Evolutionary conservation across 2,888 invertebrate species (phyloP), one percentile per base, ranked within the genome.

Genomic region (Phyto melanocephala): DNA sequence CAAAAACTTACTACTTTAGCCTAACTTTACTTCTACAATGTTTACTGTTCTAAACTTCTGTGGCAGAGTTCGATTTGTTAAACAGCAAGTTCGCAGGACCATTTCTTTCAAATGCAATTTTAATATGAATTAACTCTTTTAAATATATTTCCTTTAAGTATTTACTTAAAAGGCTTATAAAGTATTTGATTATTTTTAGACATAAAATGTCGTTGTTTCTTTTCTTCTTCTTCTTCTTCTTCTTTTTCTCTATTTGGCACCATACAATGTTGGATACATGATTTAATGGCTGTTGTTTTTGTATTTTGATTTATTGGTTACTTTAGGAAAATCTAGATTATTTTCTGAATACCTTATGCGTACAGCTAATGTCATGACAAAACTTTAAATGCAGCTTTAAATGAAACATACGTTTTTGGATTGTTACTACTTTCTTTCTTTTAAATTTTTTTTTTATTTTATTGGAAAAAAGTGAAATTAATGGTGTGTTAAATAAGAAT

Each of bases 271-370:
- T 42, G 40, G 15, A 54, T 7, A 56, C 62, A 54, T 52, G 52
- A 20, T 20, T 63, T 33, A 40, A 42, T 37, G 63, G 13, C 56
- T 52, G 17, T 50, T 63, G 54, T 20, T 54, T 45, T 52, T 60
- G 42, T 52, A 28, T 13, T 67, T 77, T 81, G 60, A 56, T 78
- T 77, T 56, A 68, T 74, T 10, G 35, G 37, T 65, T 58, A 60
- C 47, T 37, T 68, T 63, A 74, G 63, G 63, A 54, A 79, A 79
- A 76, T 79, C 79, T 71, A 82, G 79, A 82, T 79, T 67, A 62
- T 50, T 81, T 79, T 76, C 60, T 71, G 54, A 74, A 80, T 52
- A 45, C 60, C 72, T 74, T 71, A 67, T 67, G 58, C 42, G 72
- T 62, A 60, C 40, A 54, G 6, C 28, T 28, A 28, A 5, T 28